Percentiles rank a stretch among this genome's conserved stretches.
These are phyloP conservation scores for Apis mellifera DNA, from an alignment of 1,140 invertebrate species.

Conservation along the genomic window Amel_HAv3.1 CM009939.2:6842001-6842500, in stretches of 20 bases:
- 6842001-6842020: too few species aligned
- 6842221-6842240: background rate
- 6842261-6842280: background rate
- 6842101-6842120: too few species aligned
- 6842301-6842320: background rate
- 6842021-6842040: too few species aligned
- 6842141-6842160: too few species aligned
- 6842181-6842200: background rate
- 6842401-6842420: background rate
- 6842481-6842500: conserved; percentile 45
- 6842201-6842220: background rate
- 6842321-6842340: background rate
- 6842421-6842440: background rate
- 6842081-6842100: too few species aligned
- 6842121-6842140: too few species aligned
- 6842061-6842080: too few species aligned
- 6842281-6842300: background rate
- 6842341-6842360: background rate
- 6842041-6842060: too few species aligned
- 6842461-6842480: conserved; percentile 19
- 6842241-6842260: background rate
- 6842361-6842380: background rate
- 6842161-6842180: too few species aligned
- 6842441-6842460: conserved; percentile 46
- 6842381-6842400: background rate